A percentile compares a stretch with the other conserved stretches of the same genome.
Evolutionary conservation across 1,140 invertebrate species (phyloP).

Genomic region (Eulimnadia texana): DNA sequence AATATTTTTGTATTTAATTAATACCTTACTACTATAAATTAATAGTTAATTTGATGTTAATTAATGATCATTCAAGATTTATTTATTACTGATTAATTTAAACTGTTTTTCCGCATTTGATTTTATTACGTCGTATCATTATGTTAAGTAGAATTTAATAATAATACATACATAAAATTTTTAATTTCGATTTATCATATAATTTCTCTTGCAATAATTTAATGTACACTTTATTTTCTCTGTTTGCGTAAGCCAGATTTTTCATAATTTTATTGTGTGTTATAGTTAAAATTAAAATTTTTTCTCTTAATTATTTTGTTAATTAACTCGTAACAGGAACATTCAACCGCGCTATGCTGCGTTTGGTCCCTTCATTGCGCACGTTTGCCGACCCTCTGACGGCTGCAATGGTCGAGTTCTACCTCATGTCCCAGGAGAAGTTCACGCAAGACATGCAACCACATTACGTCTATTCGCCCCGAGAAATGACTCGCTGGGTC

Average conservation of each 20-base stretch:
- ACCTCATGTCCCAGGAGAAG: slow-evolving; percentile 86
- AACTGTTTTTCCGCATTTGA: no score
- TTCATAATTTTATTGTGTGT: no score
- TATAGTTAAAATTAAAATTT: no score
- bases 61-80: no score
- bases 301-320: no score
- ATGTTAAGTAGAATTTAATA: no score
- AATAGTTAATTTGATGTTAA: no score
- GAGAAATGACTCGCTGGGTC: slow-evolving; percentile 99
- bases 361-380: slow-evolving; percentile 73
- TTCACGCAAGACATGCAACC: slow-evolving; percentile 99
- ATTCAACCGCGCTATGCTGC: slow-evolving; percentile 92
- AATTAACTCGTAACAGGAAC: slow-evolving; percentile 99
- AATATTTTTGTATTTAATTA: not conserved
- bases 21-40: not conserved
- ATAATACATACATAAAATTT: no score
- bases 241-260: no score
- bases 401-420: slow-evolving; percentile 98
- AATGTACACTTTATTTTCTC: no score
- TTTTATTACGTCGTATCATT: no score
- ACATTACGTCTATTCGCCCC: slow-evolving; percentile 98
- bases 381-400: slow-evolving; percentile 92
- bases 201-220: slow-evolving; percentile 40
- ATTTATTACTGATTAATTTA: no score
- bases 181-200: slow-evolving; percentile 5